These are phyloP conservation scores for Luscinia megarhynchos DNA, from an alignment of 2,797 vertebrate species.

Conservation along the genomic window DNA sequence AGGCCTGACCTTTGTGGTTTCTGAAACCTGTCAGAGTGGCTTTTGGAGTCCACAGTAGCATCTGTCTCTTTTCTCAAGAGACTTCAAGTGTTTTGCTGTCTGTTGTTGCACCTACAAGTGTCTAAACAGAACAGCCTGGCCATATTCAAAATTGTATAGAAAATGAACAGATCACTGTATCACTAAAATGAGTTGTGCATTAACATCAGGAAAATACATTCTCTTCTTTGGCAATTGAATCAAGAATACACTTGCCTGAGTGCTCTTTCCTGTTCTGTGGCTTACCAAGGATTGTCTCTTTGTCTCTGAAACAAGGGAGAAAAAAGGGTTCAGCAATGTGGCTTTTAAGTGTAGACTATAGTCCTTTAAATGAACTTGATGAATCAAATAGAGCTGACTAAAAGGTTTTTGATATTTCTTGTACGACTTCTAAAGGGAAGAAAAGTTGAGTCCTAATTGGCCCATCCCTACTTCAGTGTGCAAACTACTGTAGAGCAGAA, in stretches of 20 bases:
- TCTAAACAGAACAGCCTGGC: not conserved
- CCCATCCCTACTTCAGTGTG: not conserved
- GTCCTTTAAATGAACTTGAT: not conserved
- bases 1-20: conserved; percentile 8
- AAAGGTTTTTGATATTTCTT: not conserved
- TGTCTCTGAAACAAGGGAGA: not conserved
- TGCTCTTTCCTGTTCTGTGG: not conserved
- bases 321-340: not conserved
- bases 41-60: not conserved
- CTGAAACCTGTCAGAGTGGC: not conserved
- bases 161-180: not conserved
- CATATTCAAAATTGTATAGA: not conserved
- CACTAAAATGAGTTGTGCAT: not conserved
- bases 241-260: not conserved
- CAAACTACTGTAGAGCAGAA: not conserved
- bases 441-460: not conserved
- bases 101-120: not conserved
- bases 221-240: not conserved
- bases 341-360: not conserved
- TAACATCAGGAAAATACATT: not conserved
- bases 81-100: not conserved
- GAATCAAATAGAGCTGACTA: not conserved
- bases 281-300: not conserved
- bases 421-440: not conserved
- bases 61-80: not conserved